Percentiles rank a stretch among this genome's conserved stretches.
Evolutionary conservation across 2,888 invertebrate genomes (phyloP).

Genomic region (Microchrysa polita): DNA sequence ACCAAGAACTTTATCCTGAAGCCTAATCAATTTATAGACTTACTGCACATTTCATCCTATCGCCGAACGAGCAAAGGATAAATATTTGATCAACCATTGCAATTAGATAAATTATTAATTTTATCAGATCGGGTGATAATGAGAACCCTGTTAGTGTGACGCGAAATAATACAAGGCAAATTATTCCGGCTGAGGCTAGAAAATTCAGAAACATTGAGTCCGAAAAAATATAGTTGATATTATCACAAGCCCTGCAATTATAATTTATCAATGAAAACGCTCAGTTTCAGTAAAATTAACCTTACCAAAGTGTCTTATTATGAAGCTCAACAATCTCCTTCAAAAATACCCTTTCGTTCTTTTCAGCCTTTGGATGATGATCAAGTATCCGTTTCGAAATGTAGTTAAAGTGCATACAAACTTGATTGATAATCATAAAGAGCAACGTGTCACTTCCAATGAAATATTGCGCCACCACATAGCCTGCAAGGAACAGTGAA

Average conservation of each 20-base stretch:
- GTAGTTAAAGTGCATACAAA: conserved; percentile 40
- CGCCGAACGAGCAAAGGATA: conserved; percentile 33
- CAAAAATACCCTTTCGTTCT: neutral
- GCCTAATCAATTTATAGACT: neutral
- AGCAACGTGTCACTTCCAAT: conserved; percentile 31
- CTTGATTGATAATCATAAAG: conserved; percentile 28
- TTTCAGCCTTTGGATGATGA: neutral
- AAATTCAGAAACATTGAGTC: conserved; percentile 25
- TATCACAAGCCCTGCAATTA: conserved; percentile 8
- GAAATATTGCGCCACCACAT: conserved; percentile 16
- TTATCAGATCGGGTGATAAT: conserved; percentile 14
- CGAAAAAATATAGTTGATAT: conserved; percentile 14
- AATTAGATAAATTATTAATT: conserved; percentile 17
- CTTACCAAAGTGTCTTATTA: conserved; percentile 18
- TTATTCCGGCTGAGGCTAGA: conserved; percentile 22
- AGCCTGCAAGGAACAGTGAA: conserved; percentile 9
- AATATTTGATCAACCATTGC: conserved; percentile 31
- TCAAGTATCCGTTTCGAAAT: conserved; percentile 23
- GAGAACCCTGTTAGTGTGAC: conserved; percentile 14
- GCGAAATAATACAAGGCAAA: conserved; percentile 21
- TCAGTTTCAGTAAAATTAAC: neutral
- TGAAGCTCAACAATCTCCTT: conserved; percentile 3
- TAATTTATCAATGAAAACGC: no score
- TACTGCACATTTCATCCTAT: conserved; percentile 29
- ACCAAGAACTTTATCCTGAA: no score